phyloP scores from a whole-genome alignment of 2,888 invertebrate species.

The Temnothorax unifasciatus region DNA sequence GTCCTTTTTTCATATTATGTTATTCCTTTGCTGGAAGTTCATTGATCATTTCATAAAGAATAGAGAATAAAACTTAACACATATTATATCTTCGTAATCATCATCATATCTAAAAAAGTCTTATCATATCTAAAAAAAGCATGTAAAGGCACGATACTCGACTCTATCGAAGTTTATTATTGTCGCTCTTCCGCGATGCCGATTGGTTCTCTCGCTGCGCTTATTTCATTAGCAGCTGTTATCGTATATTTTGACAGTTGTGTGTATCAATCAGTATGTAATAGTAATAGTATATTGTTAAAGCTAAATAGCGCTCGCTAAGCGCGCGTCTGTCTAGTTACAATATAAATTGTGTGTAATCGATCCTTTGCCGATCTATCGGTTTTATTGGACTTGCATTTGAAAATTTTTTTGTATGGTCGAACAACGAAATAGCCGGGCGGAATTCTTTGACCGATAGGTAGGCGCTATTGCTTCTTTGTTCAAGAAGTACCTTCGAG shows the following conservation, averaged over 20 bases:
- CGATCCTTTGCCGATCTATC: background rate
- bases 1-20: background rate
- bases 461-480: constrained; percentile 15
- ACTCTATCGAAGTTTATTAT: too few relatives aligned
- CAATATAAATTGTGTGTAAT: constrained; percentile 1
- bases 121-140: too few relatives aligned
- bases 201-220: too few relatives aligned
- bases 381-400: background rate
- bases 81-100: background rate
- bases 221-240: too few relatives aligned
- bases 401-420: constrained; percentile 11
- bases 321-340: background rate
- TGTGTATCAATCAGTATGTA: too few relatives aligned
- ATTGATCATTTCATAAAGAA: background rate
- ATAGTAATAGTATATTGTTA: too few relatives aligned
- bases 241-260: too few relatives aligned
- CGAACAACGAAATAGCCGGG: background rate
- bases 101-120: too few relatives aligned
- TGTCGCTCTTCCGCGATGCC: too few relatives aligned
- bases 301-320: too few relatives aligned
- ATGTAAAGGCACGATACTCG: too few relatives aligned
- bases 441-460: background rate
- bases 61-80: background rate
- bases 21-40: background rate
- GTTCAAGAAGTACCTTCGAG: constrained; percentile 27